Evolutionary conservation across 2,113 vertebrate species (phyloP).

Genomic region (Hylia prasina): DNA sequence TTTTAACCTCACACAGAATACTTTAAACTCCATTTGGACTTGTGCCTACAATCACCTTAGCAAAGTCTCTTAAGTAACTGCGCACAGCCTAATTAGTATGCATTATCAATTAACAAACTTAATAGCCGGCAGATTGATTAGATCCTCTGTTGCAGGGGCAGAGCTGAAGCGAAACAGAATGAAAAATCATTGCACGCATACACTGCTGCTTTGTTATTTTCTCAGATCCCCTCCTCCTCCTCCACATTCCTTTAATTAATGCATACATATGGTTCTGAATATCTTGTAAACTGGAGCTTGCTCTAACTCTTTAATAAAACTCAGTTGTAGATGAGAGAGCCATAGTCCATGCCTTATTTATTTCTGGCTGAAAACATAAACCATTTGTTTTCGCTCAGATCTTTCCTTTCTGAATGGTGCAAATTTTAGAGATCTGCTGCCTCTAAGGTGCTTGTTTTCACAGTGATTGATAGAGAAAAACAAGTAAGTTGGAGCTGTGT

Average conservation of each 20-base stretch:
- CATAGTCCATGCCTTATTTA: slow-evolving; percentile 51
- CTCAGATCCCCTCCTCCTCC: slow-evolving; percentile 88
- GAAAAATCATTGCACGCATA: slow-evolving; percentile 90
- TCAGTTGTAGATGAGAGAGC: slow-evolving; percentile 53
- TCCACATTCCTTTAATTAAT: slow-evolving; percentile 94
- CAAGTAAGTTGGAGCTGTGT: background rate
- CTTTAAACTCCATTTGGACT: slow-evolving; percentile 99
- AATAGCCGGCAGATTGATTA: slow-evolving; percentile 99
- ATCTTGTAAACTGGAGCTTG: slow-evolving; percentile 84
- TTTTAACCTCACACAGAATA: slow-evolving; percentile 99
- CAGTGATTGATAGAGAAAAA: background rate
- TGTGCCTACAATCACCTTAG: slow-evolving; percentile 99
- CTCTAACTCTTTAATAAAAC: slow-evolving; percentile 87
- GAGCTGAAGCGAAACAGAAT: slow-evolving; percentile 98
- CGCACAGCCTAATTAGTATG: slow-evolving; percentile 99
- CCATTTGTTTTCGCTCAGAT: slow-evolving; percentile 37
- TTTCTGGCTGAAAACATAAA: slow-evolving; percentile 31
- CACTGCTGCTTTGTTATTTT: slow-evolving; percentile 86
- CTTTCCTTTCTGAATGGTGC: slow-evolving; percentile 18
- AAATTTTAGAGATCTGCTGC: slow-evolving; percentile 44
- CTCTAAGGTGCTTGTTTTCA: slow-evolving; percentile 17
- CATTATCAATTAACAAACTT: slow-evolving; percentile 99
- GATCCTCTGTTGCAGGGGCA: slow-evolving; percentile 98
- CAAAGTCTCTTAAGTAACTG: slow-evolving; percentile 99
- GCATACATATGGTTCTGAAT: slow-evolving; percentile 91